Base-by-base conservation (phyloP, 2,888 invertebrate species). In the Agrotis ipsilon region DNA sequence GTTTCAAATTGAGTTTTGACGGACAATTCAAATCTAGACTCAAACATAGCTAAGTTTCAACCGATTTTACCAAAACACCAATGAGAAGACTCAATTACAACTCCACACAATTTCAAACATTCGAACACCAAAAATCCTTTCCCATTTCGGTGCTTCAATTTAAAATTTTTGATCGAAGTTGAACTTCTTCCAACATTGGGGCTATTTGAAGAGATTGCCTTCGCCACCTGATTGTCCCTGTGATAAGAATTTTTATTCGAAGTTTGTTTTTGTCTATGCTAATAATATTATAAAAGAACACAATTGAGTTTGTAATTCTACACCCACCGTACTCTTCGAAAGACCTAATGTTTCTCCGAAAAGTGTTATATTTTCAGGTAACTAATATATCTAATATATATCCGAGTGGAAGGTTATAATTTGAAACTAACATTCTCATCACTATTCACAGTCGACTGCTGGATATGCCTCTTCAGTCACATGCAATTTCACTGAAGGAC, bases 241-340 rank as follows among this genome's bases (percentile, higher is more conserved):
- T 87, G 92, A 91, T 90, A 89, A 87, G 90, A 90, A 88, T 90
- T 90, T 87, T 89, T 88, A 89, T 90, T 85, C 82, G 69, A 82
- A 81, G 78, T 81, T 71, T 86, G 87, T 52, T 84, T 86, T 88
- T 88, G 87, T 86, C 39, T 39, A 39, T 39, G 9, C 39, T 39
- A 39, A 11, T 39, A 39, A 11, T 39, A 39, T 39, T 39, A 39
- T 39, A 39, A 39, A 39, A 7, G 32, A 32, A n/a, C n/a, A n/a
- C n/a, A n/a, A 32, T 32, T 32, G 32, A 32, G 32, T 32, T 32
- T 32, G 32, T 32, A 32, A 7, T 6, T 6, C 1, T 32, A 32
- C 7, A 32, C n/a, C n/a, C n/a, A n/a, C n/a, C n/a, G n/a, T 24
- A 32, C 7, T 7, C 32, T 32, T 32, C 32, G 1, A 39, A 39